These are phyloP conservation scores for Loxodonta africana DNA, from an alignment of 2,113 vertebrate genomes.

Conservation along the genomic window DNA sequence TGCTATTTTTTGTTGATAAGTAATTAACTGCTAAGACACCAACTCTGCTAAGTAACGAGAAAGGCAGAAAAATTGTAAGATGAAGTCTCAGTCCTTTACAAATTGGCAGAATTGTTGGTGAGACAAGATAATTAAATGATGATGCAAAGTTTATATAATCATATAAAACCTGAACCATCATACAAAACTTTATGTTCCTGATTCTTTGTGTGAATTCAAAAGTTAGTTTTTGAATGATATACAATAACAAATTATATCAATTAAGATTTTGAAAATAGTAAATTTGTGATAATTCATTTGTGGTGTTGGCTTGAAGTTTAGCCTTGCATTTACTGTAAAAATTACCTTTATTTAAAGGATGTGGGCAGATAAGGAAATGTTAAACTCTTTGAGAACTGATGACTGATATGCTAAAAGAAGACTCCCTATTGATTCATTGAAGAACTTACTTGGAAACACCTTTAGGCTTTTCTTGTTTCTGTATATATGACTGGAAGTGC, in stretches of 20 bases:
- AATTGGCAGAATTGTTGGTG: accelerated
- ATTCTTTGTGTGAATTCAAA: neutral
- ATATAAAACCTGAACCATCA: neutral
- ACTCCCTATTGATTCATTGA: accelerated
- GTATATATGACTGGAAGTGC: neutral
- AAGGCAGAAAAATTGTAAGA: accelerated
- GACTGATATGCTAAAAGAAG: accelerated
- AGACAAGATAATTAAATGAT: neutral
- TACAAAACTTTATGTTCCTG: neutral
- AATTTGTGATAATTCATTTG: neutral
- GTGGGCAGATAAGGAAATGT: neutral
- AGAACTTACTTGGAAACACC: neutral
- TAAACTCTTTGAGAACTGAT: accelerated
- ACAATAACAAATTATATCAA: conserved; percentile 36
- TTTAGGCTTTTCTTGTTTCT: neutral
- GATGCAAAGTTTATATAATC: accelerated
- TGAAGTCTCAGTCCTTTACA: neutral
- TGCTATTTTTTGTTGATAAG: neutral
- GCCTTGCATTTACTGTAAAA: neutral
- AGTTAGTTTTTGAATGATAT: neutral
- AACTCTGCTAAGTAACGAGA: accelerated
- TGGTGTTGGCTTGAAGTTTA: neutral
- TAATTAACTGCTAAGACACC: neutral
- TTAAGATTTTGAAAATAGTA: neutral
- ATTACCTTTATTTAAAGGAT: neutral